Evolutionary conservation across 2,888 invertebrate genomes (phyloP).

Genomic region (Cephonodes hylas): DNA sequence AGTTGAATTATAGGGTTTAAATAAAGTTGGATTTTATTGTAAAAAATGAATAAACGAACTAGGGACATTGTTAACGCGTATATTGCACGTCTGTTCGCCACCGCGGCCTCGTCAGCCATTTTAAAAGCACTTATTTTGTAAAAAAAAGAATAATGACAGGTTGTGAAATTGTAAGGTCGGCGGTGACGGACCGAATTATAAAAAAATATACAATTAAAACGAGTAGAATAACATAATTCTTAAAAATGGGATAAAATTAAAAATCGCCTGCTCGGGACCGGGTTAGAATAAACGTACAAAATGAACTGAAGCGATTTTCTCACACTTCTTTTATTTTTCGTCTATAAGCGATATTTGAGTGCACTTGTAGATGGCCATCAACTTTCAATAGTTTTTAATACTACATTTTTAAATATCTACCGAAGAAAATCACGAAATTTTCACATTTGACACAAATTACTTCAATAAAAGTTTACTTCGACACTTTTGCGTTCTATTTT

Average conservation of each 20-base stretch:
- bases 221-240: conserved; percentile 60
- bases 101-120: conserved; percentile 69
- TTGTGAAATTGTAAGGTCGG: conserved; percentile 71
- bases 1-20: conserved; percentile 71
- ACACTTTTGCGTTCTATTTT: too few relatives aligned
- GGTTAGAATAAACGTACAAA: conserved; percentile 61
- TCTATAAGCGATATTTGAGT: neutral
- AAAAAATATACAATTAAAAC: conserved; percentile 60
- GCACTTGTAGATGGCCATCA: neutral
- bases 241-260: conserved; percentile 51
- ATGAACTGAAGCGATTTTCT: conserved; percentile 38
- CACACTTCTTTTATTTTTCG: neutral
- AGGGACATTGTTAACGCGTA: conserved; percentile 72
- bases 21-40: conserved; percentile 63
- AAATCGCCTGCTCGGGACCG: conserved; percentile 68
- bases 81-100: conserved; percentile 50
- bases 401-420: conserved; percentile 8
- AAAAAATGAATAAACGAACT: conserved; percentile 74
- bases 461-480: too few relatives aligned
- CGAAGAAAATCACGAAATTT: neutral
- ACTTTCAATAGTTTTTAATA: conserved; percentile 13
- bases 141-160: conserved; percentile 60
- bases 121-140: conserved; percentile 66
- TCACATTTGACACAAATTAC: neutral
- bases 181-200: conserved; percentile 54